Evolutionary conservation across 2,888 invertebrate genomes (phyloP), one percentile per base, ranked within the genome.

Genomic region (Leptopterna dolabrata): DNA sequence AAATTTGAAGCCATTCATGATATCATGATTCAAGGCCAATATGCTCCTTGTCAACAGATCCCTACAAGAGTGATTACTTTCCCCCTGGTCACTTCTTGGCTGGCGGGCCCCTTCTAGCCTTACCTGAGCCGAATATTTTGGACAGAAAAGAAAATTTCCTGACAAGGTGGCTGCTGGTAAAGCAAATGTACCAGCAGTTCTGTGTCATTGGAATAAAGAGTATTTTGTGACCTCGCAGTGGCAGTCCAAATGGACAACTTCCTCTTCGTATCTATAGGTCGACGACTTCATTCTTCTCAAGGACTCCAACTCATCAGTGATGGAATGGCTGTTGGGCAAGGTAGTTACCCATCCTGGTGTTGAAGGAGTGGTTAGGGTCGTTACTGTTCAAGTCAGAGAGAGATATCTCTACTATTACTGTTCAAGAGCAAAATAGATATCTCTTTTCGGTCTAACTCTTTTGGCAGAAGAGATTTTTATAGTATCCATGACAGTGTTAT

Each of bases 61-160:
- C 90, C 0, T 70, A 87, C 16, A 90, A 88, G 63, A 87, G 51
- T 0, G 88, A 90, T 29, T 89, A 89, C 2, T 85, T 91, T 2
- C 91, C 91, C 63, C 90, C 91, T 13, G 91, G 90, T 29, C 91
- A 91, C 89, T 90, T 91, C 87, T 87, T 91, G 0, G 89, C 91
- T 19, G 91, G 90, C 13, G 29, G 55, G 27, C 84, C 91, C 7
- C 85, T 90, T 0, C 86, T 45, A 4, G 73, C 87, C 0, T 73
- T 91, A 0, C 90, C 91, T n/a, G 90, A 90, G 41, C 90, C 90
- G 2, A 55, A 87, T 11, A 29, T 91, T 0, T 6, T 45, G 0
- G 89, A 90, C 0, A 16, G n/a, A 0, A 81, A 89, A 11, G 7
- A 47, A 11, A 19, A 89, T 80, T 87, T 88, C 9, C 76, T 90